These are phyloP conservation scores for Erebia ligea DNA, from an alignment of 2,888 invertebrate species.

Conservation along the genomic window DNA sequence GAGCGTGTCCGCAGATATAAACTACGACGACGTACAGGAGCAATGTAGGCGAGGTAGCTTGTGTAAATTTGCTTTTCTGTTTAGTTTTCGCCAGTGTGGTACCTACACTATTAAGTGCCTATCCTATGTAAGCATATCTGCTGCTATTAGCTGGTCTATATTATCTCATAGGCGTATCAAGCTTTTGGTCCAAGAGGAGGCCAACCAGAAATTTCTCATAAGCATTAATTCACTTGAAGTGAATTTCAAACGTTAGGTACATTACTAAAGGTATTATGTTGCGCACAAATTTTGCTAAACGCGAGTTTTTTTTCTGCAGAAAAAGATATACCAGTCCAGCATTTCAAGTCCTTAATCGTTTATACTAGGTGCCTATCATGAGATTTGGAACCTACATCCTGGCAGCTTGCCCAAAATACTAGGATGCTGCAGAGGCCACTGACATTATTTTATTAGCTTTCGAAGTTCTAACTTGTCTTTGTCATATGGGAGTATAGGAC, in stretches of 20 bases:
- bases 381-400: not conserved
- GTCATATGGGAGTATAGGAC: not conserved
- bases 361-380: conserved; percentile 3
- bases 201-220: too few species aligned
- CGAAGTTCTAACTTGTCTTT: conserved; percentile 7
- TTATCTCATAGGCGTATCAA: too few species aligned
- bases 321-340: not conserved
- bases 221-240: too few species aligned
- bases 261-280: too few species aligned
- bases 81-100: not conserved
- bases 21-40: not conserved
- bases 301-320: too few species aligned
- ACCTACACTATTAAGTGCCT: not conserved
- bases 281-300: too few species aligned
- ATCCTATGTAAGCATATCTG: not conserved
- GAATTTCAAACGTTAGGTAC: too few species aligned
- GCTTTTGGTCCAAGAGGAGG: too few species aligned
- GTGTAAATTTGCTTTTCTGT: not conserved
- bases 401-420: conserved; percentile 1
- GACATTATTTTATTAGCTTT: conserved; percentile 11
- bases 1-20: conserved; percentile 8
- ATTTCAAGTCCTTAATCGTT: not conserved
- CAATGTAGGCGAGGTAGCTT: not conserved
- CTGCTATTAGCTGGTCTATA: too few species aligned
- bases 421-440: not conserved